Evolutionary conservation across 2,888 invertebrate genomes (phyloP).

Genomic region (Lydus trimaculatus): DNA sequence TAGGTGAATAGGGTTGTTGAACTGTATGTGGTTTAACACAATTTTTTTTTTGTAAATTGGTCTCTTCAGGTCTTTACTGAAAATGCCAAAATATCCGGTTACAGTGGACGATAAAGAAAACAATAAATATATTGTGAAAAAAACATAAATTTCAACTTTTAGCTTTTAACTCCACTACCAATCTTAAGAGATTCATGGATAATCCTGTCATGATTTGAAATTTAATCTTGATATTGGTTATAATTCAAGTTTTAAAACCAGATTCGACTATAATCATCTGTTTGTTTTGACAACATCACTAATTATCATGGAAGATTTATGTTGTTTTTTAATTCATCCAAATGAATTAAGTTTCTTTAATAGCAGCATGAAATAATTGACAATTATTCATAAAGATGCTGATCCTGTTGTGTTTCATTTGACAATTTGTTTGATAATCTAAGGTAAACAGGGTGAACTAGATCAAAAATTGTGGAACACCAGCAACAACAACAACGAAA

Average conservation of each 20-base stretch:
- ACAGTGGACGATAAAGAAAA: not conserved
- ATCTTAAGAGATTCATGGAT: not conserved
- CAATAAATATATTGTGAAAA: not conserved
- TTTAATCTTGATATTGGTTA: not conserved
- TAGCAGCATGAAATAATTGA: too few species aligned
- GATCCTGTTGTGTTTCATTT: too few species aligned
- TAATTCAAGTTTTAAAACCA: not conserved
- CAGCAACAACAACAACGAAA: not conserved
- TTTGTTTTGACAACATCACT: not conserved
- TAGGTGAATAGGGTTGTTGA: not conserved
- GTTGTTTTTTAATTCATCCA: too few species aligned
- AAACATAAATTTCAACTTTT: not conserved
- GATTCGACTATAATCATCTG: not conserved
- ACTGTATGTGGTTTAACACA: not conserved
- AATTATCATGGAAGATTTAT: not conserved
- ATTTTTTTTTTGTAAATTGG: too few species aligned
- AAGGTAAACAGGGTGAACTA: constrained; percentile 1
- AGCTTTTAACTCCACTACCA: not conserved
- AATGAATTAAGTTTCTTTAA: too few species aligned
- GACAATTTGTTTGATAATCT: not conserved
- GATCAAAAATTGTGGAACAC: not conserved
- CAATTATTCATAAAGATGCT: too few species aligned
- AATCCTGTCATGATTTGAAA: not conserved
- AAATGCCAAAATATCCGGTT: not conserved
- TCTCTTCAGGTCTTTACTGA: too few species aligned